Evolutionary conservation across 2,888 invertebrate genomes (phyloP).

Genomic region (Polyommatus icarus): DNA sequence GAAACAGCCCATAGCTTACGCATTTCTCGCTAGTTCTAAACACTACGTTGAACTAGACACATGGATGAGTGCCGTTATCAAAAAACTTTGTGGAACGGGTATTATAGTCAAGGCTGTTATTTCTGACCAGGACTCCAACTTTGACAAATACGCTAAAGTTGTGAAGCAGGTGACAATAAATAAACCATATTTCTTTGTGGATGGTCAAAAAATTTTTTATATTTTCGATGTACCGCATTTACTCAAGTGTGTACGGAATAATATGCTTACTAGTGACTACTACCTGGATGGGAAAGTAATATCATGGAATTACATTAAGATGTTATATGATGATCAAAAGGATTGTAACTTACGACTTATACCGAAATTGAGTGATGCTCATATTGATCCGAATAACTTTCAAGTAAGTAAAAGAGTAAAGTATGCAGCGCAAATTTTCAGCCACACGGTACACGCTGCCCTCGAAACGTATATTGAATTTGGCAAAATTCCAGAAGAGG

Average conservation of each 20-base stretch:
- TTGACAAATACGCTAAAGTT: not conserved
- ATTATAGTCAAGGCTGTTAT: too few relatives aligned
- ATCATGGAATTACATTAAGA: not conserved
- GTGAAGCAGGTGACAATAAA: not conserved
- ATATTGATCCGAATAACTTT: not conserved
- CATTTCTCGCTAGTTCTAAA: too few relatives aligned
- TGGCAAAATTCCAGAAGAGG: not conserved
- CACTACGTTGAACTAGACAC: too few relatives aligned
- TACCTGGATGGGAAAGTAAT: not conserved
- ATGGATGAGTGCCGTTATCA: too few relatives aligned
- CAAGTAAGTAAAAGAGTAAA: not conserved
- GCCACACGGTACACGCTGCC: too few relatives aligned
- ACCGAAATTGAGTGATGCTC: not conserved
- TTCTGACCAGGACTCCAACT: too few relatives aligned
- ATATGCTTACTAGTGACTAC: not conserved
- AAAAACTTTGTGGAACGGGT: too few relatives aligned
- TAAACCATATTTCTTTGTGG: not conserved
- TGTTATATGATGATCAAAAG: not conserved
- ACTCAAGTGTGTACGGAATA: not conserved
- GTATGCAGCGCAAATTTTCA: not conserved
- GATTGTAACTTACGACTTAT: not conserved
- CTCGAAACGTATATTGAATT: not conserved
- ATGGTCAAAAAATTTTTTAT: too few relatives aligned
- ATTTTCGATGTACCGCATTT: not conserved
- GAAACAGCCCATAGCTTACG: too few relatives aligned